Conservation (phyloP, 2,888 invertebrate species). For the Lacanobia wlatinum region DNA sequence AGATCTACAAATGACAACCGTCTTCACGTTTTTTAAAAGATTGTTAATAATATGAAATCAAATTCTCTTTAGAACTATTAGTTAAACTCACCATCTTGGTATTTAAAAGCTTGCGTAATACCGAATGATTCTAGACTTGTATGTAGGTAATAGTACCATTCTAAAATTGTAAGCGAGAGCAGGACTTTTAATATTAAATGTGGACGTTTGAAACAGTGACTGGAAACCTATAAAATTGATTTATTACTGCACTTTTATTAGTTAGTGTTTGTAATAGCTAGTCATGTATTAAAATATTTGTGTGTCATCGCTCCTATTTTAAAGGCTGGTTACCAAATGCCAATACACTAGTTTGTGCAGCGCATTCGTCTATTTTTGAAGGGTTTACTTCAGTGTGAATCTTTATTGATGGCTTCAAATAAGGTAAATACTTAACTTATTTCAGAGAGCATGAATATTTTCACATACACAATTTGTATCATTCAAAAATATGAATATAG, state of each 20-base stretch:
- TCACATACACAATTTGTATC: too few relatives aligned
- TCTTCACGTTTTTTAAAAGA: too few relatives aligned
- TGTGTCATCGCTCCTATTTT: background rate
- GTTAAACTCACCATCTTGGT: too few relatives aligned
- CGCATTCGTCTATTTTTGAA: too few relatives aligned
- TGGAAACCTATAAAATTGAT: slow-evolving; percentile 11
- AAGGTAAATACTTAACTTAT: too few relatives aligned
- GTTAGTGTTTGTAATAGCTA: slow-evolving; percentile 3
- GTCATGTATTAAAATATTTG: background rate
- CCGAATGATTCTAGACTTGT: background rate
- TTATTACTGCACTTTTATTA: slow-evolving; percentile 21
- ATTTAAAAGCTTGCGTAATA: background rate
- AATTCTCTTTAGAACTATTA: too few relatives aligned
- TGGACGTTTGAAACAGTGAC: background rate
- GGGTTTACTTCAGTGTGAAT: too few relatives aligned
- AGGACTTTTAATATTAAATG: background rate
- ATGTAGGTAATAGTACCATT: background rate
- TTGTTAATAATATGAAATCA: too few relatives aligned
- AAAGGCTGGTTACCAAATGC: background rate
- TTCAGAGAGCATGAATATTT: too few relatives aligned
- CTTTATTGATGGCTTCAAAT: too few relatives aligned
- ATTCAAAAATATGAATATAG: too few relatives aligned
- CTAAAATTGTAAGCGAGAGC: background rate
- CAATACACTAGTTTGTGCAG: background rate
- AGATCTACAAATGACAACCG: too few relatives aligned